These are phyloP conservation scores for Varanus salvator DNA, from an alignment of 2,113 vertebrate species.

Conservation along the genomic window DNA sequence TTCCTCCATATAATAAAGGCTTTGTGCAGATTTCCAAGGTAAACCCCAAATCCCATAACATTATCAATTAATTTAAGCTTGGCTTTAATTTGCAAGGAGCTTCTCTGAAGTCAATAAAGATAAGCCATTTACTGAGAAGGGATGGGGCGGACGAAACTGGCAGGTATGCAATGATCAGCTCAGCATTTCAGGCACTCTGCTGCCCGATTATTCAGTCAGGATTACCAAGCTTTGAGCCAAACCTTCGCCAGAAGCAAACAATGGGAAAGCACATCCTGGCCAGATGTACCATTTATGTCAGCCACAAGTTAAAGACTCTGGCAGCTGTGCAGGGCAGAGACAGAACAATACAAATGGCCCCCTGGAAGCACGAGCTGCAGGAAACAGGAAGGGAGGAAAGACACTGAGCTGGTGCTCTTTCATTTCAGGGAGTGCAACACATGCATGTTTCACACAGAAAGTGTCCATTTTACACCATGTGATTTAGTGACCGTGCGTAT, in stretches of 20 bases:
- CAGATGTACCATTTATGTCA: conserved; percentile 42
- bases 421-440: conserved; percentile 44
- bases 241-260: conserved; percentile 23
- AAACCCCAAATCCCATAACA: conserved; percentile 5
- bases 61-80: not conserved
- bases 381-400: conserved; percentile 39
- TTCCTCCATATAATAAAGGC: not conserved
- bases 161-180: not conserved
- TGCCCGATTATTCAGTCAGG: conserved; percentile 28
- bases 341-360: conserved; percentile 17
- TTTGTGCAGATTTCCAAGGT: conserved; percentile 17
- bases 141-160: not conserved
- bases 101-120: not conserved
- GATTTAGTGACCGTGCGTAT: conserved; percentile 11
- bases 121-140: not conserved
- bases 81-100: conserved; percentile 12
- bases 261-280: not conserved
- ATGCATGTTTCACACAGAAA: conserved; percentile 5
- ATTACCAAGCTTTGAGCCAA: conserved; percentile 30
- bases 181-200: conserved; percentile 2
- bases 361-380: conserved; percentile 31
- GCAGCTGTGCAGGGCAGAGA: conserved; percentile 41
- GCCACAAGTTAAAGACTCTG: conserved; percentile 10
- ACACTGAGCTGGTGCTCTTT: not conserved
- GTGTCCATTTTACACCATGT: not conserved